Percentiles rank a stretch among this genome's conserved stretches.
Evolutionary conservation across 2,113 vertebrate species (phyloP).

Genomic region (Lanius collurio): DNA sequence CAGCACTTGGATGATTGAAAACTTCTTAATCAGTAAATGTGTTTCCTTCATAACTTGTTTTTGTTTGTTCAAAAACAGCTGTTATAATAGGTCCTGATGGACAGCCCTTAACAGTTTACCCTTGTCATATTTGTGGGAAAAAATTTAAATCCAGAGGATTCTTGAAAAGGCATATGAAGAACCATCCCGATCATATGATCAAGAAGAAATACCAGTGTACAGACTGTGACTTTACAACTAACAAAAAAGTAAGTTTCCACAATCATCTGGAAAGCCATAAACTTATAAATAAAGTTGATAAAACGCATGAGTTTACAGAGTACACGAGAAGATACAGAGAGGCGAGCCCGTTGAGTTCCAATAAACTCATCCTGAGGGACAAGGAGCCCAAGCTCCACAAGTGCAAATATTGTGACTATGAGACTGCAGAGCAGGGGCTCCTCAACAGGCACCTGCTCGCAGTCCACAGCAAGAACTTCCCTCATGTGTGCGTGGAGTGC

Average conservation of each 20-base stretch:
- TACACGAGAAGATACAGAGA: conserved; percentile 94
- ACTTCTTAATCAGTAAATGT: conserved; percentile 13
- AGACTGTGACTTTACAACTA: conserved; percentile 98
- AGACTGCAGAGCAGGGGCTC: conserved; percentile 95
- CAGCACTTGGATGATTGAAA: conserved; percentile 54
- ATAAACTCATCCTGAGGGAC: conserved; percentile 96
- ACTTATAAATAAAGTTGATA: conserved; percentile 90
- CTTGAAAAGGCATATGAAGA: conserved; percentile 99
- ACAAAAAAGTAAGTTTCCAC: conserved; percentile 98
- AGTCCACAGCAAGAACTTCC: conserved; percentile 97
- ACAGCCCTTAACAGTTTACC: conserved; percentile 96
- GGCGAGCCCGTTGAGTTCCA: conserved; percentile 93
- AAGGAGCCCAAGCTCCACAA: conserved; percentile 94
- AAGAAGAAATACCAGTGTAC: conserved; percentile 99
- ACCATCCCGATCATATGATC: conserved; percentile 96
- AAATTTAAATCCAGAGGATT: conserved; percentile 98
- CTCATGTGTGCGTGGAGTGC: conserved; percentile 96
- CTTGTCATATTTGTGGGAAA: conserved; percentile 98
- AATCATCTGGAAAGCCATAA: conserved; percentile 99
- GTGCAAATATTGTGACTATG: conserved; percentile 98
- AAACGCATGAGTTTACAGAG: conserved; percentile 87
- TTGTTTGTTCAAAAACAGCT: conserved; percentile 80
- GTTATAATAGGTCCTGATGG: conserved; percentile 98
- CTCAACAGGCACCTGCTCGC: conserved; percentile 95
- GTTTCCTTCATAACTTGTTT: conserved; percentile 56